phyloP scores from a whole-genome alignment of 2,888 invertebrate genomes.

The Cinara cedri region DNA sequence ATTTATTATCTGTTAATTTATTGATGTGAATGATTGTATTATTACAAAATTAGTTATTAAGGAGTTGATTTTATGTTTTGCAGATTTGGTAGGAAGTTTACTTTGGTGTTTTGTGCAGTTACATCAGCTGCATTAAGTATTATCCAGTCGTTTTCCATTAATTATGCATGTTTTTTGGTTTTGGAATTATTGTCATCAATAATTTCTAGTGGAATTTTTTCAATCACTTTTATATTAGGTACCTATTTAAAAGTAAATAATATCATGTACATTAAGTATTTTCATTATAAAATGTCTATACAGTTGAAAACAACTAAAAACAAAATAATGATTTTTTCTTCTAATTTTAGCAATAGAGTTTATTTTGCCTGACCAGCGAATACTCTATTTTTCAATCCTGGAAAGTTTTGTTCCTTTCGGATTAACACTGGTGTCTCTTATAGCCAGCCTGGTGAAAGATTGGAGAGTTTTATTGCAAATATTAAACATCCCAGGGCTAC shows the following conservation, averaged over 20 bases:
- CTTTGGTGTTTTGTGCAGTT: slow-evolving; percentile 68
- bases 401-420: slow-evolving; percentile 38
- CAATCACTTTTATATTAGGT: slow-evolving; percentile 69
- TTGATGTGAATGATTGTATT: too few relatives aligned
- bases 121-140: slow-evolving; percentile 69
- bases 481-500: slow-evolving; percentile 30
- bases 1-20: too few relatives aligned
- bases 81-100: slow-evolving; percentile 69
- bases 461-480: slow-evolving; percentile 46
- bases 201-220: slow-evolving; percentile 70
- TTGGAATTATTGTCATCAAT: slow-evolving; percentile 68
- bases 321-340: neutral
- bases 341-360: slow-evolving; percentile 40
- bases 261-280: too few relatives aligned
- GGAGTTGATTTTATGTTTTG: slow-evolving; percentile 41
- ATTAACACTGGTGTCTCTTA: slow-evolving; percentile 1
- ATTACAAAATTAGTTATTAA: too few relatives aligned
- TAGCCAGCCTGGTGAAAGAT: slow-evolving; percentile 32
- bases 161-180: slow-evolving; percentile 66
- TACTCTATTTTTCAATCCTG: slow-evolving; percentile 39
- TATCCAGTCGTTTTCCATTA: slow-evolving; percentile 66
- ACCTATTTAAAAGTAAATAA: slow-evolving; percentile 17
- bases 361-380: slow-evolving; percentile 21
- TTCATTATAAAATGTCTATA: too few relatives aligned
- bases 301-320: too few relatives aligned